These are phyloP conservation scores for Seriola rivoliana DNA, from an alignment of 2,113 vertebrate species.

Conservation along the genomic window DNA sequence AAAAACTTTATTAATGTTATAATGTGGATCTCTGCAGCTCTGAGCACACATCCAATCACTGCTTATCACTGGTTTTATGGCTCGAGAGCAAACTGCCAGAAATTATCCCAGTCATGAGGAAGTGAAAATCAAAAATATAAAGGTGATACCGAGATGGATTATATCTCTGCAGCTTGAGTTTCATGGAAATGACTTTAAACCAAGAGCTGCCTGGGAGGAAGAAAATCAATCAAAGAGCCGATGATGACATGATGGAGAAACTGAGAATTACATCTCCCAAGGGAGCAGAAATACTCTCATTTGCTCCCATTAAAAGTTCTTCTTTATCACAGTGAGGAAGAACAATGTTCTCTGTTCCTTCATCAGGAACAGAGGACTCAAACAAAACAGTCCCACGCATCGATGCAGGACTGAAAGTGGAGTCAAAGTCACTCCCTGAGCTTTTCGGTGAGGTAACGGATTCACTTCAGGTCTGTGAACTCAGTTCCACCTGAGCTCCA, in stretches of 20 bases:
- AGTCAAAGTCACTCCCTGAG: background rate
- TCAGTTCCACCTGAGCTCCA: too few relatives aligned
- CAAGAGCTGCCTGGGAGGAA: background rate
- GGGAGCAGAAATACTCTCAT: background rate
- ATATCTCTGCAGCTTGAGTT: background rate
- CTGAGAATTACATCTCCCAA: background rate
- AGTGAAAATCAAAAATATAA: background rate
- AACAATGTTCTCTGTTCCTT: too few relatives aligned
- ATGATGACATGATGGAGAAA: background rate
- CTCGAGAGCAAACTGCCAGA: background rate
- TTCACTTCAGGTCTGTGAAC: too few relatives aligned
- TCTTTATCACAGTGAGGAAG: background rate
- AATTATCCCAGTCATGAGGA: background rate
- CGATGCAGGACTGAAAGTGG: background rate
- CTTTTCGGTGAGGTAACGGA: background rate
- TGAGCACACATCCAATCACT: too few relatives aligned
- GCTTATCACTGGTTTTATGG: too few relatives aligned
- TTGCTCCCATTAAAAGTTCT: background rate
- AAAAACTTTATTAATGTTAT: background rate
- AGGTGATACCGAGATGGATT: background rate
- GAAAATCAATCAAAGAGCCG: background rate
- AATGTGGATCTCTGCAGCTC: too few relatives aligned
- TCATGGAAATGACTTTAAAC: background rate
- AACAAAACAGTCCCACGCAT: background rate
- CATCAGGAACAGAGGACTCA: too few relatives aligned